Evolutionary conservation across 2,113 vertebrate genomes (phyloP), one percentile per base, ranked within the genome.

Genomic region (Cephalophus harveyi): DNA sequence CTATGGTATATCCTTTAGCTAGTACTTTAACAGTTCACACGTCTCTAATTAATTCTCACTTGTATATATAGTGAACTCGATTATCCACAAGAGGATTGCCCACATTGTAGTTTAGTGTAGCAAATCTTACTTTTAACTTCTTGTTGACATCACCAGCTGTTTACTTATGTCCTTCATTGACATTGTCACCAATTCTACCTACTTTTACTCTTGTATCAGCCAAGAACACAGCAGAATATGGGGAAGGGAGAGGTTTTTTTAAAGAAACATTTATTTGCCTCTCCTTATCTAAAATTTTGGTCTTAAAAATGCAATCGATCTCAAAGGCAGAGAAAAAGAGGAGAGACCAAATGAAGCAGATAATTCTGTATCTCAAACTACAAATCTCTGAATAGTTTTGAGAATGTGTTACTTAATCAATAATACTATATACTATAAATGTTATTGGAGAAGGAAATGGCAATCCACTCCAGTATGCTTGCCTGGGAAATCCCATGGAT

Each of bases 71-170:
- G 94, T 67, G 94, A 96, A 91, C 86, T 95, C 92, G 60, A 94
- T 91, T 74, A 94, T 12, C 36, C 82, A 93, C 97, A 62, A 10
- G 97, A 87, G 92, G 64, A 92, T 91, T 74, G 48, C 27, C 40
- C 78, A 83, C 88, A 88, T 30, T 92, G 96, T 88, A 88, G 87
- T 83, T 88, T 28, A 48, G 60, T 30, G 85, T 60, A 96, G 93
- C 95, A 97, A 96, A 97, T 91, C 94, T 95, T 96, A 92, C 87
- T 91, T 81, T 86, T 64, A 88, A 85, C 96, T 96, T 97, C 92
- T 92, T 87, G 85, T 82, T 97, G 94, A 79, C 82, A 97, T 81
- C 88, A 95, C 90, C 96, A 96, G 96, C 96, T 97, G 67, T 87
- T 94, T 96, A 87, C 92, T 46, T 62, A 92, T 30, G 97, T 83